Conservation (phyloP, 1,140 invertebrate genomes). For the Papilio polyxenes region DNA sequence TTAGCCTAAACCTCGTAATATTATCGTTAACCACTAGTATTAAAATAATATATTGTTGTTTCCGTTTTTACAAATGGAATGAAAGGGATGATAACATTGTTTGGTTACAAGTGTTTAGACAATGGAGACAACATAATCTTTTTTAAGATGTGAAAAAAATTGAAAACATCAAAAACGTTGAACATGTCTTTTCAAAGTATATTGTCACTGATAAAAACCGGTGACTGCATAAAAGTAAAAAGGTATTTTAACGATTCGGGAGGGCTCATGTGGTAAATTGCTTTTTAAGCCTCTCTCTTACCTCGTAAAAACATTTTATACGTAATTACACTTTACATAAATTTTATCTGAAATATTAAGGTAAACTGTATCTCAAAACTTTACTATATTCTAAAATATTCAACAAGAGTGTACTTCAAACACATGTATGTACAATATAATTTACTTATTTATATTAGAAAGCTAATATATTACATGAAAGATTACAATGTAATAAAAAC, state of each 20-base stretch:
- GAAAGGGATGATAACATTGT: no score
- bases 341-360: slow-evolving; percentile 5
- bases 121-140: not conserved
- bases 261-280: slow-evolving; percentile 34
- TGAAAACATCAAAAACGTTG: not conserved
- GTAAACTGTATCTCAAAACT: not conserved
- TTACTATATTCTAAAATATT: not conserved
- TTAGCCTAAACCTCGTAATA: no score
- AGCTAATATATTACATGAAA: no score
- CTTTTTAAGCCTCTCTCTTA: slow-evolving; percentile 27
- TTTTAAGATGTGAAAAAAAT: not conserved
- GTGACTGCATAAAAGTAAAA: slow-evolving; percentile 30
- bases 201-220: slow-evolving; percentile 22
- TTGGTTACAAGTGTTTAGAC: no score
- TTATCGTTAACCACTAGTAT: no score
- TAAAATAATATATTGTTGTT: no score
- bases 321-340: not conserved
- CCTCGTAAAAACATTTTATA: slow-evolving; percentile 35
- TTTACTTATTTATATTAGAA: no score
- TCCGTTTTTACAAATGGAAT: no score
- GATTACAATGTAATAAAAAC: no score
- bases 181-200: not conserved
- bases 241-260: slow-evolving; percentile 30
- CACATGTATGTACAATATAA: no score
- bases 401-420: not conserved